phyloP scores from a whole-genome alignment of 92 coral and sea anemone genomes.

The Ricordea florida region DNA sequence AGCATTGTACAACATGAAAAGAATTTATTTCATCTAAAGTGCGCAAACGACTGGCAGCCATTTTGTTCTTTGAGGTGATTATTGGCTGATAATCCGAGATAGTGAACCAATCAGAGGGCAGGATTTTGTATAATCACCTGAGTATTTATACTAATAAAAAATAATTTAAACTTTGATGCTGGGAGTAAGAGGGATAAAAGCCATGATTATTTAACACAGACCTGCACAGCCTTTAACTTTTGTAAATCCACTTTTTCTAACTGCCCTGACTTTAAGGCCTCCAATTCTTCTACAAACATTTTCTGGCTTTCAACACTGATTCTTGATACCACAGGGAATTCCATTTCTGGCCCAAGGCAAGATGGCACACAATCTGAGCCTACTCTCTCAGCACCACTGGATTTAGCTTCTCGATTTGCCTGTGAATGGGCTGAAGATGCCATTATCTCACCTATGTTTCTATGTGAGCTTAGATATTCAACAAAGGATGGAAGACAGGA shows the following conservation, averaged over 20 bases:
- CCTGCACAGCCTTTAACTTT: conserved; percentile 43
- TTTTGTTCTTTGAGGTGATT: too few species aligned
- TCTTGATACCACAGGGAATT: conserved; percentile 57
- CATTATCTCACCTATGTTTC: not conserved
- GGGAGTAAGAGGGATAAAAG: too few species aligned
- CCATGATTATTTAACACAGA: not conserved
- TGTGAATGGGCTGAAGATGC: not conserved
- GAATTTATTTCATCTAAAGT: too few species aligned
- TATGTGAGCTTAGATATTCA: conserved; percentile 17
- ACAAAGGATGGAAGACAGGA: conserved; percentile 44
- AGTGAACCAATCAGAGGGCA: too few species aligned
- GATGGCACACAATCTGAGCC: not conserved
- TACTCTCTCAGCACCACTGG: not conserved
- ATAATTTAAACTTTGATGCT: too few species aligned
- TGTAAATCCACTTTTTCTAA: conserved; percentile 18
- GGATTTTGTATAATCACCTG: too few species aligned
- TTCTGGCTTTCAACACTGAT: conserved; percentile 59
- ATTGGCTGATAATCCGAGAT: too few species aligned
- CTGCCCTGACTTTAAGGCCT: conserved; percentile 22
- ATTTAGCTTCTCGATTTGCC: not conserved
- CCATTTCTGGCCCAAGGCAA: conserved; percentile 42
- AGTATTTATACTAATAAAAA: too few species aligned
- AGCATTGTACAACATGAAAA: too few species aligned
- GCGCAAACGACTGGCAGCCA: too few species aligned
- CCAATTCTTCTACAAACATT: conserved; percentile 18